A percentile compares a stretch with the other conserved stretches of the same genome.
phyloP scores from a whole-genome alignment of 1,140 invertebrate genomes.

The Calosoma granatense region DNA sequence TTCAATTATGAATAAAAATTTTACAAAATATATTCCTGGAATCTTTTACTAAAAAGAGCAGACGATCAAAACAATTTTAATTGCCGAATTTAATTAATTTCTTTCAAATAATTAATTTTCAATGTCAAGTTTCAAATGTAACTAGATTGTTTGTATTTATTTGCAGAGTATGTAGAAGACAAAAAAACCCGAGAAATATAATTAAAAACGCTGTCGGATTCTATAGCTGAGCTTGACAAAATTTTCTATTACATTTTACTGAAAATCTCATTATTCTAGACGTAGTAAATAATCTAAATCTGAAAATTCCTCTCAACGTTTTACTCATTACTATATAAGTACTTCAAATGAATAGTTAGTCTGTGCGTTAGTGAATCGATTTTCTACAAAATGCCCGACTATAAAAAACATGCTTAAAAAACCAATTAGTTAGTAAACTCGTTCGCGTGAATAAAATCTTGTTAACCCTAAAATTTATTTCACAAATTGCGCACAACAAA shows the following conservation, averaged over 20 bases:
- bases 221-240: background rate
- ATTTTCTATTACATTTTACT: background rate
- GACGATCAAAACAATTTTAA: too few relatives aligned
- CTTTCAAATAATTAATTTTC: too few relatives aligned
- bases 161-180: too few relatives aligned
- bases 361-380: background rate
- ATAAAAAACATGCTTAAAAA: background rate
- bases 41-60: too few relatives aligned
- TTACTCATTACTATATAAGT: background rate
- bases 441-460: background rate
- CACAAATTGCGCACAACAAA: background rate
- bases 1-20: too few relatives aligned
- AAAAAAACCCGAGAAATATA: too few relatives aligned
- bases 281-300: background rate
- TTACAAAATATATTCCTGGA: too few relatives aligned
- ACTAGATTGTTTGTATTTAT: too few relatives aligned
- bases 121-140: too few relatives aligned
- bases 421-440: slow-evolving; percentile 2
- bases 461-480: background rate
- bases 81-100: too few relatives aligned
- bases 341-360: background rate
- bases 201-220: too few relatives aligned
- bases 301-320: background rate
- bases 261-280: background rate
- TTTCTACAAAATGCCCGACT: background rate